Evolutionary conservation across 2,113 vertebrate species (phyloP).

Genomic region (Labeo rohita): DNA sequence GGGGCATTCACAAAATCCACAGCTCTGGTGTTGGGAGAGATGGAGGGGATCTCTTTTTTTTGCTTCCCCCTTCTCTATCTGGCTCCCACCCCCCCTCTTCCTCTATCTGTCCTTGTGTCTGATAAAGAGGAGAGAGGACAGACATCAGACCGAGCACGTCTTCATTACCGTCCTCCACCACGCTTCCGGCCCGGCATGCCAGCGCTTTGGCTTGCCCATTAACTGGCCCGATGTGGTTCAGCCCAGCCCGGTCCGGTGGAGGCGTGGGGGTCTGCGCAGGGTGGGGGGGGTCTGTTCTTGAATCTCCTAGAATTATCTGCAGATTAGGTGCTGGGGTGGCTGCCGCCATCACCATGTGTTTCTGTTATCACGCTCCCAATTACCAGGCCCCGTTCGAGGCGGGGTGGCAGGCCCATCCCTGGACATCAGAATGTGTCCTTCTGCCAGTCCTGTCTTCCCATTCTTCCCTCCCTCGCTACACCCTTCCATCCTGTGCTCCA

Average conservation of each 20-base stretch:
- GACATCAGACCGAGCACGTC: conserved; percentile 60
- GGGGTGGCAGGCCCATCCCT: conserved; percentile 56
- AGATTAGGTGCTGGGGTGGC: conserved; percentile 62
- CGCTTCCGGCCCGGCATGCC: conserved; percentile 69
- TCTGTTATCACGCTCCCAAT: conserved; percentile 49
- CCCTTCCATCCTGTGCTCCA: conserved; percentile 66
- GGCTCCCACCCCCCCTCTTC: neutral
- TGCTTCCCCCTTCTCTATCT: neutral
- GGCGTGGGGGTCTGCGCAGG: conserved; percentile 33
- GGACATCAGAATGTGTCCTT: conserved; percentile 73
- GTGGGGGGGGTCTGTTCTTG: conserved; percentile 47
- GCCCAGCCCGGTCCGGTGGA: conserved; percentile 33
- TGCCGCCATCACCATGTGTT: conserved; percentile 42
- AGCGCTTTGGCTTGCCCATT: conserved; percentile 70
- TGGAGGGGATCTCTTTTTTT: conserved; percentile 28
- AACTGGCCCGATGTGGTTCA: conserved; percentile 52
- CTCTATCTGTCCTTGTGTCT: conserved; percentile 44
- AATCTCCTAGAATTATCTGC: conserved; percentile 51
- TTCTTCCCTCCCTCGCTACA: conserved; percentile 38
- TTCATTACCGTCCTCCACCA: conserved; percentile 72
- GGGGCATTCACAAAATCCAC: conserved; percentile 38
- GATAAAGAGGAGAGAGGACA: conserved; percentile 51
- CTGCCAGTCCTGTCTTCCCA: conserved; percentile 56
- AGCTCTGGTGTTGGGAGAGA: conserved; percentile 30
- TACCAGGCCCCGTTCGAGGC: conserved; percentile 48